These are phyloP conservation scores for Thalassophryne amazonica DNA, from an alignment of 2,797 vertebrate genomes.

Conservation along the genomic window DNA sequence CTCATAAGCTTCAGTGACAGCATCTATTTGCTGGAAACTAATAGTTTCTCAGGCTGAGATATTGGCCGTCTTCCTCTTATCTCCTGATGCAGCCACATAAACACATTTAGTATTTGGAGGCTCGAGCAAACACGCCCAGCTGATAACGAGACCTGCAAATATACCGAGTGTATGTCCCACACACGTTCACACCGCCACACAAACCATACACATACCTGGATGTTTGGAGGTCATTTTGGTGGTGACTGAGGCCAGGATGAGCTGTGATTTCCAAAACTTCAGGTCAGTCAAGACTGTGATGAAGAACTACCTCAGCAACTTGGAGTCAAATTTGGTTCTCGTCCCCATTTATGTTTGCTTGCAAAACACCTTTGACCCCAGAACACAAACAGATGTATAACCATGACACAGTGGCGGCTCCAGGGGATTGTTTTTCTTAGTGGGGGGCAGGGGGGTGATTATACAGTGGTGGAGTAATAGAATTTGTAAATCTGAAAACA, in stretches of 20 bases:
- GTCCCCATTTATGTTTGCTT: too few species aligned
- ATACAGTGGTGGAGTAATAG: too few species aligned
- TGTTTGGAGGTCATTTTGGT: not conserved
- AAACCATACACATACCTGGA: not conserved
- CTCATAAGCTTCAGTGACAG: constrained; percentile 40
- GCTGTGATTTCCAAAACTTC: not conserved
- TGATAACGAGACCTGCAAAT: constrained; percentile 48
- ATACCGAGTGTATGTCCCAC: constrained; percentile 30
- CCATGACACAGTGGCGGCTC: too few species aligned
- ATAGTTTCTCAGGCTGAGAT: constrained; percentile 54
- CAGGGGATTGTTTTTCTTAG: too few species aligned
- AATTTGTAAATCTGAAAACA: too few species aligned
- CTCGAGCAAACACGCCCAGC: constrained; percentile 29
- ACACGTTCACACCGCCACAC: constrained; percentile 8
- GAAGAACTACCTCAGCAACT: not conserved
- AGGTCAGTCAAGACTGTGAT: constrained; percentile 6
- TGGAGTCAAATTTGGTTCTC: too few species aligned
- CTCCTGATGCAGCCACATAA: constrained; percentile 52
- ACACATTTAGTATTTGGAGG: constrained; percentile 58
- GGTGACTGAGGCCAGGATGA: not conserved
- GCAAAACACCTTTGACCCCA: too few species aligned
- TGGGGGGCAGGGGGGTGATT: too few species aligned
- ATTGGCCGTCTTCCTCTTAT: constrained; percentile 68
- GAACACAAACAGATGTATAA: too few species aligned
- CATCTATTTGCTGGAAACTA: constrained; percentile 60